Percentiles rank a stretch among this genome's conserved stretches.
Evolutionary conservation across 2,888 invertebrate genomes (phyloP).

Genomic region (Rutpela maculata): DNA sequence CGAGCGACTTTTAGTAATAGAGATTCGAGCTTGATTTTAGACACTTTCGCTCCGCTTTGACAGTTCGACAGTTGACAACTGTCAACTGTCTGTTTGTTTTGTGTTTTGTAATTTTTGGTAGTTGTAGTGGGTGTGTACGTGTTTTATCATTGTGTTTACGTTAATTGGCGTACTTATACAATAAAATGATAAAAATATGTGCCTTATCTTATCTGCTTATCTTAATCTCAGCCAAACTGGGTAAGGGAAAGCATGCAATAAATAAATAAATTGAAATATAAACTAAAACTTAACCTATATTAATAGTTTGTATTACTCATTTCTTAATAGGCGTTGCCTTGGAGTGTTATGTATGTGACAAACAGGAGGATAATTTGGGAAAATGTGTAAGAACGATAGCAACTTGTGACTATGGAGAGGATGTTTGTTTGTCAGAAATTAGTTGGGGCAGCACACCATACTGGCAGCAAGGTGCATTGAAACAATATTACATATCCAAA

Average conservation of each 20-base stretch:
- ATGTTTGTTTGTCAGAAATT: constrained; percentile 91
- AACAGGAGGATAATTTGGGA: constrained; percentile 93
- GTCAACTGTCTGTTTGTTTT: not conserved
- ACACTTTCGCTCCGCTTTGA: not conserved
- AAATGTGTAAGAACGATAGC: constrained; percentile 95
- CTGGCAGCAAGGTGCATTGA: constrained; percentile 94
- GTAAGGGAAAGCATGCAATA: constrained; percentile 21
- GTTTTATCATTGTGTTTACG: not conserved
- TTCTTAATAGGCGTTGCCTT: constrained; percentile 79
- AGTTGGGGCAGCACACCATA: constrained; percentile 98
- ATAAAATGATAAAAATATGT: constrained; percentile 22
- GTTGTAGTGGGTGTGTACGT: constrained; percentile 31
- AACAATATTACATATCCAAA: constrained; percentile 95
- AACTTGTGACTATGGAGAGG: constrained; percentile 91
- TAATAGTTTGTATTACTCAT: constrained; percentile 38
- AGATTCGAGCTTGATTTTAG: not conserved
- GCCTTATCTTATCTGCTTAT: constrained; percentile 25
- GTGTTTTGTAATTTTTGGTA: not conserved
- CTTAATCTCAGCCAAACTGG: not conserved
- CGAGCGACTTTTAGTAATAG: no score
- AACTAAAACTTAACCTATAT: constrained; percentile 12
- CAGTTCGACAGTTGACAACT: not conserved
- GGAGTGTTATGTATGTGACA: constrained; percentile 96
- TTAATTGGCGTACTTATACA: not conserved
- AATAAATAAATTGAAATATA: not conserved